phyloP scores from a whole-genome alignment of 2,888 invertebrate genomes.

The Galeruca laticollis region DNA sequence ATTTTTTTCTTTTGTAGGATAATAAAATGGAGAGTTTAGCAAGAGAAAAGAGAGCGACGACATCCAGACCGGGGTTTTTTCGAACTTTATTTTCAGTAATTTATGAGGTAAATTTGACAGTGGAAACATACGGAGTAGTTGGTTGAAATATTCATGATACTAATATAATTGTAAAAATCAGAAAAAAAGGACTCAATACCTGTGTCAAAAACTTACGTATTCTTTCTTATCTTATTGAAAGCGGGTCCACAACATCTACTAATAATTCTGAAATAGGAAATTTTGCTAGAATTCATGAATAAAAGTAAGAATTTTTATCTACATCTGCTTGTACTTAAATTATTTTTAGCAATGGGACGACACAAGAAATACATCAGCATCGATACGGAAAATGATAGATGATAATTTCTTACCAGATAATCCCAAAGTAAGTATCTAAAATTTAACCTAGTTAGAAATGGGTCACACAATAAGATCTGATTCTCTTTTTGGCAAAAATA shows the following conservation, averaged over 20 bases:
- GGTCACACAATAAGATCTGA: not conserved
- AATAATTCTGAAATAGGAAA: too few species aligned
- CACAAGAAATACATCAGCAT: conserved; percentile 66
- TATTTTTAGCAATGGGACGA: conserved; percentile 67
- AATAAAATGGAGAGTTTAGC: not conserved
- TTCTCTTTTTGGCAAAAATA: too few species aligned
- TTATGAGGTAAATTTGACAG: conserved; percentile 56
- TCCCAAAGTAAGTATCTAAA: conserved; percentile 56
- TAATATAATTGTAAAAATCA: too few species aligned
- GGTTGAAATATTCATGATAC: too few species aligned
- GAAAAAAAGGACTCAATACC: too few species aligned
- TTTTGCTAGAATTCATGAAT: not conserved
- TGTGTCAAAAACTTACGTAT: too few species aligned
- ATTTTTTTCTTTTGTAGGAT: too few species aligned
- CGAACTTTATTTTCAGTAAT: conserved; percentile 59
- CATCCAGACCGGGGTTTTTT: conserved; percentile 58
- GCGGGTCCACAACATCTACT: too few species aligned
- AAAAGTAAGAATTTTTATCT: not conserved
- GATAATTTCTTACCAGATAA: conserved; percentile 65
- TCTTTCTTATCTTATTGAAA: too few species aligned
- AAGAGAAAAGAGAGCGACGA: conserved; percentile 44
- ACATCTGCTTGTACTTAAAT: not conserved
- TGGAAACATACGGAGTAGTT: too few species aligned
- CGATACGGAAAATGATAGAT: conserved; percentile 65
- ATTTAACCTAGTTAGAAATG: not conserved